Evolutionary conservation across 2,888 invertebrate genomes (phyloP).

Genomic region (Oscheius sp.): DNA sequence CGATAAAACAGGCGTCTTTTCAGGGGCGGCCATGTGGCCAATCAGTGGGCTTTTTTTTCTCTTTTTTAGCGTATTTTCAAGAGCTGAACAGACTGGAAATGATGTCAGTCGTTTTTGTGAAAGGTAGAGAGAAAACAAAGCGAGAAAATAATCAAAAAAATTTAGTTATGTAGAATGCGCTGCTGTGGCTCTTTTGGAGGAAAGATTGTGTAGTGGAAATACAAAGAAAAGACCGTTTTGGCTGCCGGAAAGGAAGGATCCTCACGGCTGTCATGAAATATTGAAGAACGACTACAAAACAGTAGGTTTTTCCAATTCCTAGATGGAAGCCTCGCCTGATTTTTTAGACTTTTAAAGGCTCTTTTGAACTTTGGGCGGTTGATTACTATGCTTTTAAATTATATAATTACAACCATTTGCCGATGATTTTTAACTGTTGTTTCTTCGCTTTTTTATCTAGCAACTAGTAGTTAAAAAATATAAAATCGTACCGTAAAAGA

Average conservation of each 20-base stretch:
- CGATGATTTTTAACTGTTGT: too few species aligned
- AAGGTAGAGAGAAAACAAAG: not conserved
- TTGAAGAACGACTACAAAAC: constrained; percentile 54
- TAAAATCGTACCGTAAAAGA: too few species aligned
- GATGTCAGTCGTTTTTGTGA: constrained; percentile 15
- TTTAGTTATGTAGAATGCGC: constrained; percentile 51
- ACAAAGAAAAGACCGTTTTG: constrained; percentile 53
- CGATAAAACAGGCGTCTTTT: not conserved
- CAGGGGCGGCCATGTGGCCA: not conserved
- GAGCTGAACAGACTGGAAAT: not conserved
- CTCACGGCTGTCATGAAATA: constrained; percentile 50
- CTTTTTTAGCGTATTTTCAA: not conserved
- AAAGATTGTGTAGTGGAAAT: constrained; percentile 51
- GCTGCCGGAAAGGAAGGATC: constrained; percentile 49
- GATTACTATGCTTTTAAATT: too few species aligned
- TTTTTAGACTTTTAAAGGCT: too few species aligned
- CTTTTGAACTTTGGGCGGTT: too few species aligned
- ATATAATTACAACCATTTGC: too few species aligned
- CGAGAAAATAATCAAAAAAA: too few species aligned
- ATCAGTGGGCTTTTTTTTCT: not conserved
- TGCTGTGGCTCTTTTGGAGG: constrained; percentile 52
- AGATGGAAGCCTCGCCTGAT: not conserved
- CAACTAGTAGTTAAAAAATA: too few species aligned
- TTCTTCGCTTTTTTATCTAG: too few species aligned
- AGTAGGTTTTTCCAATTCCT: constrained; percentile 20